Percentiles rank a stretch among this genome's conserved stretches.
These are phyloP conservation scores for Coranthus polyacanthus DNA, from an alignment of 2,797 vertebrate species.

Conservation along the genomic window DNA sequence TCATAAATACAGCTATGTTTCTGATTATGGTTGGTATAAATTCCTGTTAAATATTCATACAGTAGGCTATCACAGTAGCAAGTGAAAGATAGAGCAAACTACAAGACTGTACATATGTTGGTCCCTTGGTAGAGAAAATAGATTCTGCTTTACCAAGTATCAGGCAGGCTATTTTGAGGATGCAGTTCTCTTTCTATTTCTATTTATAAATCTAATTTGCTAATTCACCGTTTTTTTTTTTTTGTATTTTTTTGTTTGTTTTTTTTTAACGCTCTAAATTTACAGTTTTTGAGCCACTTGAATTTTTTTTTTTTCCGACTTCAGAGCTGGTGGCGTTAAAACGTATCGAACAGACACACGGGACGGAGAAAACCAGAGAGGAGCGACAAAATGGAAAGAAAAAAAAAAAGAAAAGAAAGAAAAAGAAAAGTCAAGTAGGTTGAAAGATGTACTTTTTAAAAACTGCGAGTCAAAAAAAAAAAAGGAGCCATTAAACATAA, in stretches of 20 bases:
- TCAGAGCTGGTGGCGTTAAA: constrained; percentile 62
- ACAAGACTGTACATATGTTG: constrained; percentile 73
- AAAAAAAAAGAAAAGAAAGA: too few species aligned
- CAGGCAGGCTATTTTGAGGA: constrained; percentile 46
- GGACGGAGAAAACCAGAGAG: constrained; percentile 18
- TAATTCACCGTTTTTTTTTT: too few species aligned
- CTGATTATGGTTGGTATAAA: constrained; percentile 63
- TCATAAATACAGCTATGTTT: constrained; percentile 73
- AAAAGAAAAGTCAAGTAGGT: too few species aligned
- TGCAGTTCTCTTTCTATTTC: constrained; percentile 10
- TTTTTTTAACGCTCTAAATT: constrained; percentile 33
- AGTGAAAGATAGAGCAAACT: constrained; percentile 68
- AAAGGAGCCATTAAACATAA: constrained; percentile 34
- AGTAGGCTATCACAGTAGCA: constrained; percentile 71
- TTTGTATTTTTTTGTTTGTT: too few species aligned
- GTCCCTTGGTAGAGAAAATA: constrained; percentile 59
- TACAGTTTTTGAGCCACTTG: constrained; percentile 51
- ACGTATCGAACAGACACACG: constrained; percentile 37
- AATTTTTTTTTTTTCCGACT: constrained; percentile 52
- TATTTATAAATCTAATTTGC: constrained; percentile 45
- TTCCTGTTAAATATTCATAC: constrained; percentile 65
- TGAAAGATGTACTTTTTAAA: constrained; percentile 13
- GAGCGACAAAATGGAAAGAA: constrained; percentile 24
- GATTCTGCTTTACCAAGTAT: constrained; percentile 49
- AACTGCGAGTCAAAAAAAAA: constrained; percentile 34